Base-by-base conservation (phyloP, 2,797 vertebrate species). In the Thalassophryne amazonica region DNA sequence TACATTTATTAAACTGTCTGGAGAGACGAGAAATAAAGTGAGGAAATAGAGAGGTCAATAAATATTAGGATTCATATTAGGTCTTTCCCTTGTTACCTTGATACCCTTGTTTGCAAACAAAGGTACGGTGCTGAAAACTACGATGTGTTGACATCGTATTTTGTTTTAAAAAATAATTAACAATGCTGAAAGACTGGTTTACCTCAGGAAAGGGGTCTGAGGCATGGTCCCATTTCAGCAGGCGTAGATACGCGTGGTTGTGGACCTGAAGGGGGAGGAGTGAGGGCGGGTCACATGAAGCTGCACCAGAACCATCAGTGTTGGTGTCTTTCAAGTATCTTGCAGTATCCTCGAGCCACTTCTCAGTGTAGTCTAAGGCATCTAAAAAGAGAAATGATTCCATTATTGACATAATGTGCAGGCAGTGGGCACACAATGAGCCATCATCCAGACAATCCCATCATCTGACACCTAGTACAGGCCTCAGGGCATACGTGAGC, bases 121-220 rank as follows among this genome's bases (percentile, higher is more conserved):
- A n/a, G n/a, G n/a, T n/a, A n/a, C n/a, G n/a, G n/a, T n/a, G n/a
- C n/a, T n/a, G n/a, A n/a, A n/a, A n/a, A n/a, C n/a, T n/a, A n/a
- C n/a, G n/a, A n/a, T n/a, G n/a, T n/a, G n/a, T n/a, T n/a, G n/a
- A n/a, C n/a, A n/a, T n/a, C n/a, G n/a, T n/a, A n/a, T n/a, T n/a
- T n/a, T n/a, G n/a, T n/a, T 2, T 20, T n/a, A 3, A 11, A 25
- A 14, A 34, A 5, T 16, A 1, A 31, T 1, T 2, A 3, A 23
- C 2, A 37, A 25, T 2, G 21, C 9, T 14, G 7, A 14, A 2
- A 17, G 16, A 20, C 4, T n/a, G 32, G 10, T 61, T 49, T 84
- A 99, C 97, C 89, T 99, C 97, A 1, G 97, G 97, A 74, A 97
- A 99, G 11, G 90, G 91, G 16, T 86, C 91, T 3, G 78, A 83